Base-by-base conservation (phyloP, 1,140 invertebrate species). In the Metopolophium dirhodum region DNA sequence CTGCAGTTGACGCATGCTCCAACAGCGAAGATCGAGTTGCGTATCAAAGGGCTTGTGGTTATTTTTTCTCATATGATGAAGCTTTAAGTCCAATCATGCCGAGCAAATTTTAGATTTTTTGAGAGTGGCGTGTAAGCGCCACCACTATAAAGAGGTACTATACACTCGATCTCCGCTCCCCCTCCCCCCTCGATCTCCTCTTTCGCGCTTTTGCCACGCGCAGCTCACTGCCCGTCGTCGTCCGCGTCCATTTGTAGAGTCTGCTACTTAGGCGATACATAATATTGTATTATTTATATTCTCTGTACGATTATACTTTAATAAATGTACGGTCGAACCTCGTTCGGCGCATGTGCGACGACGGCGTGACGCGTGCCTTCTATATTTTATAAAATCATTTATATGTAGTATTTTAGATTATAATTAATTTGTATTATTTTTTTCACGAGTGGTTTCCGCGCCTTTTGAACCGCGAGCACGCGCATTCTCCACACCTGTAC, bases 261-360 rank as follows among this genome's bases (percentile, higher is more conserved):
- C 61, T 77, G n/a, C 14, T 77, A n/a, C 18, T 77, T n/a, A 68
- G 26, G 26, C 61, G 4, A 30, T 68, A 77, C 61, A n/a, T n/a
- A 68, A 20, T 54, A 0, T 54, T 54, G 20, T 54, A 54, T 54
- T 54, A 54, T 51, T 49, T n/a, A 35, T 77, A n/a, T 77, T n/a
- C 6, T 77, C 30, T n/a, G n/a, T 77, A n/a, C 30, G 14, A 77
- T 77, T n/a, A n/a, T n/a, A 35, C 14, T n/a, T 18, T 18, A 77
- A 77, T n/a, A 77, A 77, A 77, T 49, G 86, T 49, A 49, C 86
- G n/a, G 47, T 88, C 86, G 86, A 51, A 88, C 45, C 86, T 41
- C 85, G 45, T 47, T 30, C 87, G 87, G 87, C 22, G 87, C 87
- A 89, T 89, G 87, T 22, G n/a, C 35, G 87, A 89, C 87, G 87